Evolutionary conservation across 37 sponge, comb jelly and placozoan species (phyloP), one percentile per base, ranked within the genome.

Genomic region (Agelas oroides): DNA sequence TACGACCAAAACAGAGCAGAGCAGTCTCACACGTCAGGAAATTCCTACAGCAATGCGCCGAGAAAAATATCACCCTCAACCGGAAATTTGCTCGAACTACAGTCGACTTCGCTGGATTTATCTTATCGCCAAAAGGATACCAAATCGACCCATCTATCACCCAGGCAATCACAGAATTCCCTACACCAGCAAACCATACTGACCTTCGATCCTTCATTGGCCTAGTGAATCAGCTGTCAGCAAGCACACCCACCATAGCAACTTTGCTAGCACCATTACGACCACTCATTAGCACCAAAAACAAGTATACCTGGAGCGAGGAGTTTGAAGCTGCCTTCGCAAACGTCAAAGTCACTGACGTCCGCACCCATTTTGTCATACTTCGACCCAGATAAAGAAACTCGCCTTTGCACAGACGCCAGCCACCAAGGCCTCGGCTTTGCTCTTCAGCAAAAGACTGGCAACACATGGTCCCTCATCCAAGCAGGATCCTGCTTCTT

Each of bases 151-250:
- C 30, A n/a, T 40, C 60, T n/a, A 79, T 80, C 56, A 87, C 80
- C 36, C 57, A 62, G 1, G 87, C 87, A 0, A 87, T 87, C 12
- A 5, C 66, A 17, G 52, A 73, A 18, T 87, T 86, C 62, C 79
- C 79, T n/a, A 70, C 72, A 53, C 79, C 87, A 28, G 41, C 53
- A 53, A 86, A 59, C 59, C 81, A 69, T 59, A 80, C 60, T 20
- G 88, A 81, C 70, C 70, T 88, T 1, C 59, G 82, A 1, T 57
- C 82, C 24, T 88, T 88, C 70, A 67, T 63, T 31, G 88, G 82
- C 33, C 76, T 88, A 0, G 76, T 34, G 1, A 88, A 88, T 71
- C 89, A 88, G 59, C 53, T 76, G 34, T 53, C 88, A 60, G 59
- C 82, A 19, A 78, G 60, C 64, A 78, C 31, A 33, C 31, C 12